Evolutionary conservation across 2,113 vertebrate species (phyloP), one percentile per base, ranked within the genome.

Genomic region (Corythaixoides concolor): DNA sequence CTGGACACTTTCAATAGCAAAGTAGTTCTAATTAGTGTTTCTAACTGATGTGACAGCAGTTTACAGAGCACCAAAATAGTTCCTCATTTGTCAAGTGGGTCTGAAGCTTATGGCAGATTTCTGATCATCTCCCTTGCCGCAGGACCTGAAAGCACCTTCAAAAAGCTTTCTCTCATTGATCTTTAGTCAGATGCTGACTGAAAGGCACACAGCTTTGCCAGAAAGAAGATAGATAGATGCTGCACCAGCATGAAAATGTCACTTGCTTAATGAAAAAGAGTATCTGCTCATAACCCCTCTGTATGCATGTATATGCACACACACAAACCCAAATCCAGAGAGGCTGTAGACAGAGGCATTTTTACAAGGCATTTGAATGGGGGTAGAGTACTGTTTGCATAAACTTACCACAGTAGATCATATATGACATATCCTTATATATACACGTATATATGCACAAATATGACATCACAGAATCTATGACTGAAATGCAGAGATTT

Each of bases 1-100:
- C 97, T 98, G 98, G 98, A 98, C 98, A 97, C 98, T 98, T 98
- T 98, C 98, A 98, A 98, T 98, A 97, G 97, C 97, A 98, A 98
- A 99, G 98, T 98, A 98, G 98, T 98, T 98, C 98, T 99, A 99
- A 99, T 99, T 99, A 99, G 98, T 97, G 98, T 98, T 98, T 96
- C 98, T 98, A 97, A 98, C 97, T 98, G 98, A 99, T 99, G 98
- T 98, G 98, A 98, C 98, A 98, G 97, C 97, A 98, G 97, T 97
- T 98, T 98, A 97, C 95, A 97, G 96, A 98, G 97, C 75, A 97
- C 97, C 98, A 96, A 98, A 98, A 98, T 97, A 98, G 98, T 98
- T 98, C 96, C 98, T 98, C 97, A 98, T 98, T 99, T 98, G 98
- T 98, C 98, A 98, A 98, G 97, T 83, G 93, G 96, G 96, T 95